Base-by-base conservation (phyloP, 2,888 invertebrate species). In the Nycteola revayana region DNA sequence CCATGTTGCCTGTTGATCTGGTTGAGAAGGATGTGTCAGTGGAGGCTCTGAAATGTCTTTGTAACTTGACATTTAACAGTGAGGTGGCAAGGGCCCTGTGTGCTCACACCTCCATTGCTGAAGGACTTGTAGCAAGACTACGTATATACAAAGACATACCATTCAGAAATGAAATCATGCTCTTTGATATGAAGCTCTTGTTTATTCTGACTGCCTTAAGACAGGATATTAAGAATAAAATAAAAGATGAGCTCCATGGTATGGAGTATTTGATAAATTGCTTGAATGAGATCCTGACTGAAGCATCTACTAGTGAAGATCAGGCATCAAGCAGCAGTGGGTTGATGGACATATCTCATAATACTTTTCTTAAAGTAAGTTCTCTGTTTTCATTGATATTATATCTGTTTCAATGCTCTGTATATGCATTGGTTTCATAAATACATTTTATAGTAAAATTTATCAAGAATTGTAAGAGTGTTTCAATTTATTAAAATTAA, bases 121-220 rank as follows among this genome's bases (percentile, higher is more conserved):
- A 94, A 38, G 93, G 93, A 17, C 90, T 97, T 25, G 83, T 95
- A 1, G 91, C 93, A 49, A 91, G 96, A 30, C 83, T 96, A 32
- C 90, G 92, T 58, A 91, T 90, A 6, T 94, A 93, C 63, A 91
- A 88, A 65, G 92, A 93, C 45, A 90, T 91, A 37, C 87, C 90
- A 20, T 85, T 92, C 32, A 91, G 93, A 21, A 90, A 92, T 65
- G 93, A 94, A 36, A 90, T 97, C 9, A 95, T 94, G 89, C 91
- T 94, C 52, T 98, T 94, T 83, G 96, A 98, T 66, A 93, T 96
- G 91, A 94, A 96, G 75, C 87, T 98, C 34, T 76, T 98, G 32
- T 98, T 98, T 77, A 90, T 98, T 31, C 88, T 97, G 32, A 97
- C 98, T 10, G 97, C 97, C 2, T 75, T 97, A 23, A 93, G 94